Percentiles rank a stretch among this genome's conserved stretches.
Evolutionary conservation across 1,140 invertebrate genomes (phyloP).

Genomic region (Myzus persicae): DNA sequence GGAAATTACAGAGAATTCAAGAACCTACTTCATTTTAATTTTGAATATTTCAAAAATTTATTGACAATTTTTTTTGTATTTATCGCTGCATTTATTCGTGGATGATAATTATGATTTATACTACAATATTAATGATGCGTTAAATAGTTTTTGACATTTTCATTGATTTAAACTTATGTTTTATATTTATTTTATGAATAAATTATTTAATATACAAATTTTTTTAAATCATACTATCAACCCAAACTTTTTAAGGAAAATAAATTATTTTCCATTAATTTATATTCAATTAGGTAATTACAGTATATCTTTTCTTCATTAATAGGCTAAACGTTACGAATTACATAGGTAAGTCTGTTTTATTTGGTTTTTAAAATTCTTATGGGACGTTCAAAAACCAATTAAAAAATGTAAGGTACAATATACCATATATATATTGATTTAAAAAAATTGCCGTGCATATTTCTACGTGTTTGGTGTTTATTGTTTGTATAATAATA

Average conservation of each 20-base stretch:
- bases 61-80: neutral
- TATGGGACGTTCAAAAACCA: neutral
- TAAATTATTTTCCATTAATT: too few relatives aligned
- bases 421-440: too few relatives aligned
- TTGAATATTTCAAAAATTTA: neutral
- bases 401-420: neutral
- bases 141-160: neutral
- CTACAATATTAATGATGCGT: neutral
- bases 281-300: too few relatives aligned
- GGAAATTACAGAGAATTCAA: neutral
- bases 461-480: neutral
- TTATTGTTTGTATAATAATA: conserved; percentile 5
- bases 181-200: too few relatives aligned
- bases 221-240: too few relatives aligned
- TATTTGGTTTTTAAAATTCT: neutral
- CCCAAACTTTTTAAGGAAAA: too few relatives aligned
- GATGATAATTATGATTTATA: neutral
- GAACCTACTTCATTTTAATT: too few relatives aligned
- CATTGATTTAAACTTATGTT: too few relatives aligned
- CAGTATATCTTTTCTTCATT: too few relatives aligned
- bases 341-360: too few relatives aligned
- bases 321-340: too few relatives aligned
- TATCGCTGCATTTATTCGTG: neutral
- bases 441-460: neutral
- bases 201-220: too few relatives aligned